Evolutionary conservation across 2,888 invertebrate genomes (phyloP), one percentile per base, ranked within the genome.

Genomic region (Xestia sexstrigata): DNA sequence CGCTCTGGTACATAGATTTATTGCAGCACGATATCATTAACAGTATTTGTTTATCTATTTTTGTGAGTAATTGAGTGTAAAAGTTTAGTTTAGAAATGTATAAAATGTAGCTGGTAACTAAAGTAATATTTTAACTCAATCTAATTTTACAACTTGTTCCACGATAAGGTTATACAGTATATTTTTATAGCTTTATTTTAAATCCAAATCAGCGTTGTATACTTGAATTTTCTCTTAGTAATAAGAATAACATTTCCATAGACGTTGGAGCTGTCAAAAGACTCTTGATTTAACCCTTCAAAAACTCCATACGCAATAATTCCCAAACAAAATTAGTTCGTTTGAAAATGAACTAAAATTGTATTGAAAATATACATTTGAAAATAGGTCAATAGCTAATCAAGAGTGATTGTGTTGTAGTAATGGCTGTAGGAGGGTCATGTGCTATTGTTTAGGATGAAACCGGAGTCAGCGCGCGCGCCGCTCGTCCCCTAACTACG

Each of bases 1-100:
- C 93, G 93, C 92, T 93, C 92, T 93, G 91, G 94, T 94, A 93
- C 93, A 89, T 89, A 90, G 92, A 95, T 95, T 95, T 94, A 95
- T 95, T 92, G 90, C 92, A 79, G 83, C 87, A 85, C 87, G 91
- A 92, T 95, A 94, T 93, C 93, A 93, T 93, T 94, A 88, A 88
- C 87, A 86, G 83, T 90, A 89, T 90, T 91, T 93, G 93, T 93
- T 90, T 90, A 89, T 91, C 91, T 92, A 92, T 91, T 93, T 92
- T 90, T 89, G 85, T 88, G 85, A 85, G 83, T 89, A 88, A 86
- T 84, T 88, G 89, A 90, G 83, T 87, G 82, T 89, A 87, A 88
- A 84, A 76, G 81, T 85, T 86, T 86, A 78, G 84, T 79, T 82
- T 74, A 73, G 72, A 79, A 86, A 79, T 74, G 75, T 52, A 58